A percentile compares a stretch with the other conserved stretches of the same genome.
Evolutionary conservation across 2,113 vertebrate genomes (phyloP).

Genomic region (Corvus hawaiiensis): DNA sequence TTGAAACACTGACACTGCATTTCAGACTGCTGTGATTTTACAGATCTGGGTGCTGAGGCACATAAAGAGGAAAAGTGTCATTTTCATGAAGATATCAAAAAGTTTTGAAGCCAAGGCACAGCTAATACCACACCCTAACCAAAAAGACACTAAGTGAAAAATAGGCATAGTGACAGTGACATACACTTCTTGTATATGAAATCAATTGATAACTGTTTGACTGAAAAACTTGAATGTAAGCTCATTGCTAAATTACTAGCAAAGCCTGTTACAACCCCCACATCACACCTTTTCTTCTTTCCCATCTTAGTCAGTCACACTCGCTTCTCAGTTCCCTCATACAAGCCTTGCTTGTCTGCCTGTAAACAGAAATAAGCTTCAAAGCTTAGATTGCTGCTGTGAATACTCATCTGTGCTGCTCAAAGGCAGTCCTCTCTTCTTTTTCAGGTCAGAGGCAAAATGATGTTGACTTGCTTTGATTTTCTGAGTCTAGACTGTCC

Average conservation of each 20-base stretch:
- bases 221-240: background rate
- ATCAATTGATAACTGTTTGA: background rate
- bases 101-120: background rate
- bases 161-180: no score
- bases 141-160: background rate
- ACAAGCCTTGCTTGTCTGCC: background rate
- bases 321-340: background rate
- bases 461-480: slow-evolving; percentile 29
- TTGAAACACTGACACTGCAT: background rate
- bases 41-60: background rate
- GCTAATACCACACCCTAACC: background rate
- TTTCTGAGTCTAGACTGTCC: slow-evolving; percentile 16
- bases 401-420: background rate
- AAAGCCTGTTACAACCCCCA: background rate
- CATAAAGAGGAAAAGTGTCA: background rate
- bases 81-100: background rate
- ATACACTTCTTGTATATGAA: background rate
- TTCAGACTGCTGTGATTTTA: background rate
- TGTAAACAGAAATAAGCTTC: slow-evolving; percentile 34
- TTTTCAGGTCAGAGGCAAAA: slow-evolving; percentile 41
- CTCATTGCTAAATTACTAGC: background rate
- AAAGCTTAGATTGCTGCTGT: slow-evolving; percentile 1
- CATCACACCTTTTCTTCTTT: background rate
- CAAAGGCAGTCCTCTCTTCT: background rate
- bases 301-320: background rate